phyloP scores from a whole-genome alignment of 2,113 vertebrate genomes.

The Cinclus cinclus region DNA sequence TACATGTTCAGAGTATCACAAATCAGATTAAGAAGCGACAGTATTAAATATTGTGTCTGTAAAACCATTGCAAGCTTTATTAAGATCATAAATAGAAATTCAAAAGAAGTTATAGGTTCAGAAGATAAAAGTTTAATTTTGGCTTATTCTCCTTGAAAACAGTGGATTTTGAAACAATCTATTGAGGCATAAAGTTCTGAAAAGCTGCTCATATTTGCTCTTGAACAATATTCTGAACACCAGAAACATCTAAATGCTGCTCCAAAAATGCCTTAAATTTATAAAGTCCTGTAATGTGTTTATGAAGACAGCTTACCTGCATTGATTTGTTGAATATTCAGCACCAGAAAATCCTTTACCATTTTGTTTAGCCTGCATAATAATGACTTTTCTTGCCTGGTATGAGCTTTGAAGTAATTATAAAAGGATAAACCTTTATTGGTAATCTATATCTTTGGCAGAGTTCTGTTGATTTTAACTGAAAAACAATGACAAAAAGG shows the following conservation, averaged over 20 bases:
- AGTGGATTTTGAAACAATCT: not conserved
- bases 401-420: conserved; percentile 70
- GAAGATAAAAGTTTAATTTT: conserved; percentile 3
- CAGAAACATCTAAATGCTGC: not conserved
- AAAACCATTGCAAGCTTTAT: not conserved
- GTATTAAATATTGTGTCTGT: not conserved
- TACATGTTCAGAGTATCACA: not conserved
- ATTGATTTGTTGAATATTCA: conserved; percentile 57
- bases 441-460: conserved; percentile 70
- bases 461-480: conserved; percentile 70
- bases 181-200: not conserved
- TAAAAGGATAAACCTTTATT: conserved; percentile 69
- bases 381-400: conserved; percentile 56
- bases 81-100: conserved; percentile 31
- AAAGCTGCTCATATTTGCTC: not conserved
- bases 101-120: not conserved
- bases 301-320: not conserved
- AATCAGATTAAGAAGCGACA: conserved; percentile 16
- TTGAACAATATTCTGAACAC: not conserved
- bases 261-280: not conserved
- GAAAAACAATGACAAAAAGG: conserved; percentile 66
- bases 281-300: not conserved
- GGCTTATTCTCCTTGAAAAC: not conserved
- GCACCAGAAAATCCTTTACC: conserved; percentile 56
- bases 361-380: conserved; percentile 56